Evolutionary conservation across 2,797 vertebrate species (phyloP), one percentile per base, ranked within the genome.

Genomic region (Choloepus didactylus): DNA sequence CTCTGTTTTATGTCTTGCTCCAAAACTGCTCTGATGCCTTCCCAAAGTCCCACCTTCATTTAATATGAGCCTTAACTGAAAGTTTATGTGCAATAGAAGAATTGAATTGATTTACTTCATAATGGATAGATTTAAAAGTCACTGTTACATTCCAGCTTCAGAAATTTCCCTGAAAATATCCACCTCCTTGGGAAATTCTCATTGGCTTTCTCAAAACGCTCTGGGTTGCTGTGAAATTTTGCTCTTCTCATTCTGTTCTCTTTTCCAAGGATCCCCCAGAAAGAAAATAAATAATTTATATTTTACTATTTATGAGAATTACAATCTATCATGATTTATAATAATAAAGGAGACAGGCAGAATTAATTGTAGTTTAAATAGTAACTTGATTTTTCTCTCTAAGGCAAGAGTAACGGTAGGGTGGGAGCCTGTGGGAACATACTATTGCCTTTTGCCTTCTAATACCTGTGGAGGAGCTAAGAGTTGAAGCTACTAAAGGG

Each of bases 11-110:
- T 59, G 12, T 35, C 66, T 69, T 18, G 9, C 9, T 79, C 60
- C 67, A 56, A 0, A 23, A 5, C 15, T 8, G 5, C 2, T 12
- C 19, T 4, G 8, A 2, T 35, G 21, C 25, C 7, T 72, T 12
- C 51, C 11, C 0, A 4, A 25, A 49, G 5, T 16, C 0, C 6
- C 1, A 62, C 6, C 4, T 56, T 64, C 2, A 23, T 10, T 19
- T 23, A 27, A 31, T 0, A 0, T 14, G 35, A 56, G 18, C n/a
- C 27, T 66, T 60, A 9, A 0, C 0, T 29, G 1, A 27, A 87
- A 84, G 3, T 27, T 46, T 14, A 1, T 2, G 3, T 14, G 41
- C 25, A 66, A 1, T 0, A 44, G 31, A 62, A 89, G 19, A 90
- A 87, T 75, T 31, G 16, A 72, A 44, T 27, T n/a, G 9, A 51